Base-by-base conservation (phyloP, 2,113 vertebrate genomes). In the Lepisosteus oculatus region DNA sequence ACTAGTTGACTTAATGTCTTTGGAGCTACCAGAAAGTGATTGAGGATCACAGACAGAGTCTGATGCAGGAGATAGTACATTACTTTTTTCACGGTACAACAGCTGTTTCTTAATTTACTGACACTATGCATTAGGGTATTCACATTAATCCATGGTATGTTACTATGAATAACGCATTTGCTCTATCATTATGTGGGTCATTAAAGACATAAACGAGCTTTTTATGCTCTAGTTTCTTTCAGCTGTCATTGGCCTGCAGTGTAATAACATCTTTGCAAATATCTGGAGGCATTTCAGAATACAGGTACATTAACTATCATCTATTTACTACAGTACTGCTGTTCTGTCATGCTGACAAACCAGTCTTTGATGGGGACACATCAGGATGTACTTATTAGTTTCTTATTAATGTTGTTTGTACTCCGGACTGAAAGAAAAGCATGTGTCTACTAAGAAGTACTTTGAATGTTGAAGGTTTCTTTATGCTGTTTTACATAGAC, bases 181-280 rank as follows among this genome's bases (percentile, higher is more conserved):
- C 81, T 89, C 79, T 79, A 3, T 93, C 91, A 90, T 93, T 93
- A 91, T 91, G 89, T 87, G 87, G 82, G 88, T 93, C 93, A 94
- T 94, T 97, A 94, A 95, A 93, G 91, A 89, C 88, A 89, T 87
- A 89, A 94, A 93, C 78, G 90, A 92, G 89, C 84, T 88, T 90
- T 81, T 92, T 93, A 92, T 87, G 84, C 83, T 76, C 76, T 45
- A 79, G 83, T 91, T 92, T 93, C 92, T 90, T 92, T 83, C 90
- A 86, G 84, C 88, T 92, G 90, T 89, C 89, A 92, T 92, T 92
- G 92, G 90, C 88, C 90, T 85, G 87, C 86, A 86, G 85, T 89
- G 92, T 86, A 93, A 85, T 87, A 86, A 86, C 79, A 72, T 72
- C 81, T 83, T 86, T 85, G 84, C 77, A 82, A 79, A 78, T 75